Evolutionary conservation across 2,797 vertebrate genomes (phyloP).

Genomic region (Balearica regulorum): DNA sequence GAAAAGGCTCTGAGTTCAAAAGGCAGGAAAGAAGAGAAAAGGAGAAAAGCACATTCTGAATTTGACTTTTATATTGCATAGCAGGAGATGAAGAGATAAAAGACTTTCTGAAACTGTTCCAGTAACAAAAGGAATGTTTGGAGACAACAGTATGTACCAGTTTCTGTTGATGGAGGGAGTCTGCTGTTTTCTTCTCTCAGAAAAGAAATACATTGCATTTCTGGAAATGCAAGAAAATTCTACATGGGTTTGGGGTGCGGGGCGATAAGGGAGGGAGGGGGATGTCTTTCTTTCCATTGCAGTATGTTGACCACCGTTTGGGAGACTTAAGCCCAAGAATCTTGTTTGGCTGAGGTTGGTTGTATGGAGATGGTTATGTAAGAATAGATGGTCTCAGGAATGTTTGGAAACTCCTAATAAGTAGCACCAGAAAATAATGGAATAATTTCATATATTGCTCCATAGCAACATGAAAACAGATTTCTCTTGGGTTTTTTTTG

Average conservation of each 20-base stretch:
- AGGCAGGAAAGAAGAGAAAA: not conserved
- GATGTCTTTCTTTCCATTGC: not conserved
- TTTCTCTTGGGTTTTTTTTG: not conserved
- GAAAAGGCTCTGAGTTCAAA: not conserved
- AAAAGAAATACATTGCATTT: not conserved
- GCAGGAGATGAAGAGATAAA: not conserved
- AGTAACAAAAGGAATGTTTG: not conserved
- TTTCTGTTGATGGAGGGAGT: not conserved
- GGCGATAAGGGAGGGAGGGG: not conserved
- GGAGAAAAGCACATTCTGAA: not conserved
- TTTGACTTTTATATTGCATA: not conserved
- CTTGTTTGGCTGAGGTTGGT: not conserved
- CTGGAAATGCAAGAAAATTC: not conserved
- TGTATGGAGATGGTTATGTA: not conserved
- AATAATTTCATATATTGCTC: not conserved
- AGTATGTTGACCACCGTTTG: not conserved
- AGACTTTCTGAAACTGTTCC: not conserved
- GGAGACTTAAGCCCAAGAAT: not conserved
- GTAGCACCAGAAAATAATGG: not conserved
- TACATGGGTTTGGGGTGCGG: not conserved
- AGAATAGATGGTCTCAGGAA: not conserved
- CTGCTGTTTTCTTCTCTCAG: not conserved
- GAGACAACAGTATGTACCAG: not conserved
- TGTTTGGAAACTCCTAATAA: not conserved
- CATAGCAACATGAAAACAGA: not conserved